Evolutionary conservation across 2,113 vertebrate genomes (phyloP).

Genomic region (Eira barbara): DNA sequence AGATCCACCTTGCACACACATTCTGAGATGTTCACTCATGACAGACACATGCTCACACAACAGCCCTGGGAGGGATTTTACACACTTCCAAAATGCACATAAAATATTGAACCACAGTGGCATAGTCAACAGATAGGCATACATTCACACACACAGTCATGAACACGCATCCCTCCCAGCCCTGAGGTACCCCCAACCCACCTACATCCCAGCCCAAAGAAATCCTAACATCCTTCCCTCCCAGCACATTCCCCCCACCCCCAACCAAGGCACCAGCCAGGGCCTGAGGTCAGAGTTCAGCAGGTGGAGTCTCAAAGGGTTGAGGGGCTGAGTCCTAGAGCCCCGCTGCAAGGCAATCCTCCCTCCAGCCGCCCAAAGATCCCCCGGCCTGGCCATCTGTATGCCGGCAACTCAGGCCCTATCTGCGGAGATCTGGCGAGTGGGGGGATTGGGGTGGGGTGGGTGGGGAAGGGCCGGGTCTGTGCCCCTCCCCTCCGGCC

Average conservation of each 20-base stretch:
- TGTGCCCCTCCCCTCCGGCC: constrained; percentile 52
- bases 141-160: neutral
- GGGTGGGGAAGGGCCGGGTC: constrained; percentile 50
- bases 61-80: constrained; percentile 5
- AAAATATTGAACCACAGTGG: neutral
- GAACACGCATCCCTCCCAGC: neutral
- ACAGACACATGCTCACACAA: constrained; percentile 16
- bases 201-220: constrained; percentile 52
- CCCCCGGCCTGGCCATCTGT: constrained; percentile 6
- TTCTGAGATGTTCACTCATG: neutral
- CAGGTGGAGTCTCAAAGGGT: constrained; percentile 18
- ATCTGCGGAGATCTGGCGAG: neutral
- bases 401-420: constrained; percentile 35
- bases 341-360: neutral
- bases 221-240: neutral
- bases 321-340: neutral
- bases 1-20: constrained; percentile 30
- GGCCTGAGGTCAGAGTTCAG: constrained; percentile 68
- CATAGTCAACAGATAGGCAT: constrained; percentile 26
- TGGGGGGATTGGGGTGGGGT: constrained; percentile 37
- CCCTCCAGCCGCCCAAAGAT: neutral
- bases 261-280: neutral
- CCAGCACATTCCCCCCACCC: neutral
- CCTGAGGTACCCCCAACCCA: constrained; percentile 16
- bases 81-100: constrained; percentile 42